Evolutionary conservation across 2,888 invertebrate genomes (phyloP), one percentile per base, ranked within the genome.

Genomic region (Smittia aterrima): DNA sequence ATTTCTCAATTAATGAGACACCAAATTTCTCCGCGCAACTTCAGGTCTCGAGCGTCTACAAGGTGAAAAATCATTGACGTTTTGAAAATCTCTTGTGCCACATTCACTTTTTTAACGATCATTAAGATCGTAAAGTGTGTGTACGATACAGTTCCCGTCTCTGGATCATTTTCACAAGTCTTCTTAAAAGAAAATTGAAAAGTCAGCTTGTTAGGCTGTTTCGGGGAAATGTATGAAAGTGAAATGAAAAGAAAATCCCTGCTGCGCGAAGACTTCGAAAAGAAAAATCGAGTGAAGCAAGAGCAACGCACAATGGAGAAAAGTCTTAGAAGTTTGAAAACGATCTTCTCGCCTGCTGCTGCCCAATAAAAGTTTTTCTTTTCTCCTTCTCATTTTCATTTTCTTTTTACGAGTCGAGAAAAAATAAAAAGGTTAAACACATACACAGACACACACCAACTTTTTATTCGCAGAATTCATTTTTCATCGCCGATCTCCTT

Each of bases 391-490:
- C 13, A 16, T 47, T 47, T 47, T 47, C 47, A 47, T 47, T 47
- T 47, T 47, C 6, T 16, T 47, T 3, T 47, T 2, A 11, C 11
- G 38, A 38, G 38, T 7, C 47, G 47, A 47, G 47, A 38, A 24
- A 64, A 24, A 64, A 18, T 13, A 66, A 66, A 47, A 47, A n/a
- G 47, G 13, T 47, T 47, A n/a, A 47, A 16, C 47, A n/a, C 47
- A 47, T 24, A 24, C 24, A 67, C 40, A 40, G 4, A 40, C 20
- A 53, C 22, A 66, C 27, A 66, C 40, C 4, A 24, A 53, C 68
- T 68, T 68, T 68, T 68, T 66, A 68, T 68, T 68, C 47, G 68
- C 68, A 41, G 47, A 68, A 68, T 47, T 68, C 68, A 68, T 68
- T 68, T 71, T 54, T 71, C 71, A 71, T 71, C 58, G 54, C 27